Evolutionary conservation across 2,113 vertebrate species (phyloP).

Genomic region (Clarias batrachus): DNA sequence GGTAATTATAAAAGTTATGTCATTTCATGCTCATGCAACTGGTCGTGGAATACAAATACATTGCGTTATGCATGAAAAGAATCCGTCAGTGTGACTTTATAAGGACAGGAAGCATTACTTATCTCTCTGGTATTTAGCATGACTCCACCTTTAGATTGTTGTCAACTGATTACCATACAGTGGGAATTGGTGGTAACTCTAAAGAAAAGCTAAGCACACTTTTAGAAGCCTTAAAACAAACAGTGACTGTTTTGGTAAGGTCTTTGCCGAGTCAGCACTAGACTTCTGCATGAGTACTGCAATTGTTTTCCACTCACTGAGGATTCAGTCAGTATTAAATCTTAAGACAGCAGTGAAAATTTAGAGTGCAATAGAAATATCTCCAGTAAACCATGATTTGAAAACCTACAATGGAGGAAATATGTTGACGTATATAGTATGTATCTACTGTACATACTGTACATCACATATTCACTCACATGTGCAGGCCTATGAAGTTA

Average conservation of each 20-base stretch:
- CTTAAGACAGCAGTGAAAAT: not conserved
- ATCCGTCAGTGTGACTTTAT: not conserved
- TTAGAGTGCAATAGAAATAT: not conserved
- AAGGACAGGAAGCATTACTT: not conserved
- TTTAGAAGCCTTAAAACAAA: slow-evolving; percentile 37
- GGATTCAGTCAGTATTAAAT: not conserved
- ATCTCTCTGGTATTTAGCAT: not conserved
- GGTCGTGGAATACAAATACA: not conserved
- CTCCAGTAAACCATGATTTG: not conserved
- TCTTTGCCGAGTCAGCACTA: not conserved
- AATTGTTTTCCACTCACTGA: not conserved
- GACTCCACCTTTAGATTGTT: slow-evolving; percentile 32
- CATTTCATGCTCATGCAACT: slow-evolving; percentile 5
- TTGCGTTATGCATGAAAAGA: not conserved
- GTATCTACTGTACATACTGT: not conserved
- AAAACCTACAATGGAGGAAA: not conserved
- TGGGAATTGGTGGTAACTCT: slow-evolving; percentile 15
- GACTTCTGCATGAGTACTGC: not conserved
- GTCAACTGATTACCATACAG: slow-evolving; percentile 40
- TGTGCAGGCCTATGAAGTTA: not conserved
- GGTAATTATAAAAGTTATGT: slow-evolving; percentile 17
- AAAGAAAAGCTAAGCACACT: slow-evolving; percentile 10
- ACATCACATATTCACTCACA: not conserved
- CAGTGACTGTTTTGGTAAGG: slow-evolving; percentile 27
- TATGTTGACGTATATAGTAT: not conserved